phyloP scores from a whole-genome alignment of 1,140 invertebrate species.

The Papilio glaucus region DNA sequence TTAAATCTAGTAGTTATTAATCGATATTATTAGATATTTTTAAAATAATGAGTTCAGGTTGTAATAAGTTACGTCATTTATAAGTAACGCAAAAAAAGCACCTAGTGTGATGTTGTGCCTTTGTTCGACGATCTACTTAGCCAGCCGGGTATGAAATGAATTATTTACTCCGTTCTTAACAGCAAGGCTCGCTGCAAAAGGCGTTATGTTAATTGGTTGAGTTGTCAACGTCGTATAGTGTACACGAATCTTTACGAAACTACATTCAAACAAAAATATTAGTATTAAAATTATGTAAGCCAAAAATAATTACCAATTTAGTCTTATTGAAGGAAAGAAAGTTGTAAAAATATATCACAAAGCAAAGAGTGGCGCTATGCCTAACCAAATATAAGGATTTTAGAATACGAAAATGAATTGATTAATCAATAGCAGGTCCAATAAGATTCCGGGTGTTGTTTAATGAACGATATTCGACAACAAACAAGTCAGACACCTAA shows the following conservation, averaged over 20 bases:
- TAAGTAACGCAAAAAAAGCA: not conserved
- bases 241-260: not conserved
- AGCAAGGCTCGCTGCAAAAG: not conserved
- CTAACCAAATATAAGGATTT: no score
- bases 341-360: no score
- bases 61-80: not conserved
- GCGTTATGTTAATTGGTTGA: not conserved
- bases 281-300: not conserved
- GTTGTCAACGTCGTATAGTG: not conserved
- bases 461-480: no score
- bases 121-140: not conserved
- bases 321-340: no score
- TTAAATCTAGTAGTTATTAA: not conserved
- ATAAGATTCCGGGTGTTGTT: no score
- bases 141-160: conserved; percentile 24
- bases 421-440: no score
- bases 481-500: no score
- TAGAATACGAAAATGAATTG: not conserved
- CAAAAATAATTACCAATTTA: not conserved
- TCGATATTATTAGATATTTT: not conserved
- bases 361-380: no score
- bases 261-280: not conserved
- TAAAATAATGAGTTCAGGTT: not conserved
- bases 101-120: no score
- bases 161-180: not conserved